Evolutionary conservation across 2,113 vertebrate species (phyloP).

Genomic region (Emydura subglobosa): DNA sequence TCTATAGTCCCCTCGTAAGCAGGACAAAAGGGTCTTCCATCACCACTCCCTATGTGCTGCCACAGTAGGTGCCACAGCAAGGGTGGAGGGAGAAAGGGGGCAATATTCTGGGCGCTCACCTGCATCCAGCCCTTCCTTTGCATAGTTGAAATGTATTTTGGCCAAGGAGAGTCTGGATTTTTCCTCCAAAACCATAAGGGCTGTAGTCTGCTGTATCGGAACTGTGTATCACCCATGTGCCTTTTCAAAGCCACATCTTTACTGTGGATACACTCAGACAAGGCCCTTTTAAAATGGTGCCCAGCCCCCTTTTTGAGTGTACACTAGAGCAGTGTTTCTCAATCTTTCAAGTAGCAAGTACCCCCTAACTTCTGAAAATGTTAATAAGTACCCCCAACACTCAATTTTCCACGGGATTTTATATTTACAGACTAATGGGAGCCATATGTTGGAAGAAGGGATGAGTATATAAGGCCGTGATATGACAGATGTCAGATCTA

Average conservation of each 20-base stretch:
- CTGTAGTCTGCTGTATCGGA: neutral
- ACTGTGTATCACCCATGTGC: neutral
- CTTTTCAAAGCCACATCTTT: neutral
- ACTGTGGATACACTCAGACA: neutral
- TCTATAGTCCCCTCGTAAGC: neutral
- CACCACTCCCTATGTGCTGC: neutral
- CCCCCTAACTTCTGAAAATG: too few species aligned
- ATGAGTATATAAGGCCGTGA: too few species aligned
- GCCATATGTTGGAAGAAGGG: too few species aligned
- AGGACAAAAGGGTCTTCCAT: neutral
- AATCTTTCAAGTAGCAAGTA: too few species aligned
- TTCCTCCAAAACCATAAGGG: neutral
- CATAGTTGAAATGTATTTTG: rapidly evolving
- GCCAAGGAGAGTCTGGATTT: neutral
- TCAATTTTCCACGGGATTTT: too few species aligned
- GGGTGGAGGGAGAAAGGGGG: neutral
- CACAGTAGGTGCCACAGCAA: neutral
- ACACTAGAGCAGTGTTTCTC: neutral
- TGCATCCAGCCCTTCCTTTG: neutral
- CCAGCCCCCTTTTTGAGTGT: neutral
- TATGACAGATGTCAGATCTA: too few species aligned
- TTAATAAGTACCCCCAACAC: too few species aligned
- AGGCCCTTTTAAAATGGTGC: neutral
- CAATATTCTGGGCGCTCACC: neutral
- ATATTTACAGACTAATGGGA: too few species aligned